Conservation (phyloP, 2,888 invertebrate species). For the Tiliacea citrago region DNA sequence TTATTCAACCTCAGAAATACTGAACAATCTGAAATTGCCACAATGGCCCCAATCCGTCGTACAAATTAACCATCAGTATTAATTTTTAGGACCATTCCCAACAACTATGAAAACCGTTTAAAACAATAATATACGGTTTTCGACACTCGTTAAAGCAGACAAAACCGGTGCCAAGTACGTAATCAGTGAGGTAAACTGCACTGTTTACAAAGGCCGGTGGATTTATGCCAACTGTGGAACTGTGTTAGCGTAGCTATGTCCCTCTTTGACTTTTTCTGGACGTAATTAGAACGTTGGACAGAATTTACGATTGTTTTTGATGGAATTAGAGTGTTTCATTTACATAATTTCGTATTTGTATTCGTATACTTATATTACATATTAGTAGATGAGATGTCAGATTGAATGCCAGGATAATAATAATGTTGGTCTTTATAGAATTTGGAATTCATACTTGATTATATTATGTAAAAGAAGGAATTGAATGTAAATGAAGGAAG, state of each 20-base stretch:
- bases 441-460: too few species aligned
- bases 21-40: background rate
- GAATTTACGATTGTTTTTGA: background rate
- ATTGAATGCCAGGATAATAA: background rate
- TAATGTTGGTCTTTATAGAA: background rate
- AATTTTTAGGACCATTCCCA: conserved; percentile 16
- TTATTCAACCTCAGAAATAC: background rate
- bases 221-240: conserved; percentile 64
- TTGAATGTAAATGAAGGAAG: too few species aligned
- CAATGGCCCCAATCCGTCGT: conserved; percentile 1
- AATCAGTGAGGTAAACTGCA: conserved; percentile 54
- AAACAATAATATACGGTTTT: conserved; percentile 32
- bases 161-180: conserved; percentile 51
- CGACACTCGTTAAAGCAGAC: conserved; percentile 35
- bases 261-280: conserved; percentile 43
- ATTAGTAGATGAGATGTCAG: background rate
- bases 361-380: background rate
- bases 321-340: background rate
- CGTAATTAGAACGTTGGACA: conserved; percentile 3
- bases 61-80: conserved; percentile 4
- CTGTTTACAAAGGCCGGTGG: conserved; percentile 62
- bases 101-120: conserved; percentile 19
- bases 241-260: conserved; percentile 51
- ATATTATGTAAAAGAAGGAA: too few species aligned
- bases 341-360: background rate